A percentile compares a stretch with the other conserved stretches of the same genome.
Evolutionary conservation across 1,140 invertebrate genomes (phyloP).

Genomic region (Meteorus sp.): DNA sequence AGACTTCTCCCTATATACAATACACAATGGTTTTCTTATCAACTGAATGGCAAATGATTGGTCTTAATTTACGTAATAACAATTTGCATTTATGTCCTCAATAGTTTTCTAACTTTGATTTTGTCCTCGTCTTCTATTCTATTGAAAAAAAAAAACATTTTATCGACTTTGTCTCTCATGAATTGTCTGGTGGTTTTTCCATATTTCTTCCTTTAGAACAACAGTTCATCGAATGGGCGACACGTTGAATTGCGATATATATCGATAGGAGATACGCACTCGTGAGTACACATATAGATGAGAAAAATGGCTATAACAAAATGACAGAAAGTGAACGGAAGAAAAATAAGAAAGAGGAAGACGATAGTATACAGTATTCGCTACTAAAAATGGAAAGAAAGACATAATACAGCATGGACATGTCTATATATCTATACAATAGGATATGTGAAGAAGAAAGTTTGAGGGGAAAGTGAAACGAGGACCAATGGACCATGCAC

Average conservation of each 20-base stretch:
- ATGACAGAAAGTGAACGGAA: constrained; percentile 8
- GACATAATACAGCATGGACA: neutral
- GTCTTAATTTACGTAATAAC: neutral
- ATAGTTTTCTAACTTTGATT: no score
- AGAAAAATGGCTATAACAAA: constrained; percentile 17
- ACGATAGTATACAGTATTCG: no score
- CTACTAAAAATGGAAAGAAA: neutral
- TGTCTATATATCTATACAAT: no score
- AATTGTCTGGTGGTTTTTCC: no score
- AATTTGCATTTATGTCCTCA: neutral
- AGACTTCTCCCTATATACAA: constrained; percentile 15
- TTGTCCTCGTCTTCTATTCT: no score
- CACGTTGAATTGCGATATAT: neutral
- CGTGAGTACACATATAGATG: neutral
- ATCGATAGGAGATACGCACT: constrained; percentile 1
- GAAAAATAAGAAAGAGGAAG: neutral
- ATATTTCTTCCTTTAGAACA: no score
- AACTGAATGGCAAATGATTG: neutral
- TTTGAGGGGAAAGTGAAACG: constrained; percentile 10
- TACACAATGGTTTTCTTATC: neutral
- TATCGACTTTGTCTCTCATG: no score
- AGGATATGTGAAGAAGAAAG: no score
- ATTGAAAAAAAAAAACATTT: no score
- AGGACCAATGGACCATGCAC: constrained; percentile 43
- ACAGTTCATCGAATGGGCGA: neutral